These are phyloP conservation scores for Lepidonotus clava DNA, from an alignment of 2,888 invertebrate species.

Conservation along the genomic window DNA sequence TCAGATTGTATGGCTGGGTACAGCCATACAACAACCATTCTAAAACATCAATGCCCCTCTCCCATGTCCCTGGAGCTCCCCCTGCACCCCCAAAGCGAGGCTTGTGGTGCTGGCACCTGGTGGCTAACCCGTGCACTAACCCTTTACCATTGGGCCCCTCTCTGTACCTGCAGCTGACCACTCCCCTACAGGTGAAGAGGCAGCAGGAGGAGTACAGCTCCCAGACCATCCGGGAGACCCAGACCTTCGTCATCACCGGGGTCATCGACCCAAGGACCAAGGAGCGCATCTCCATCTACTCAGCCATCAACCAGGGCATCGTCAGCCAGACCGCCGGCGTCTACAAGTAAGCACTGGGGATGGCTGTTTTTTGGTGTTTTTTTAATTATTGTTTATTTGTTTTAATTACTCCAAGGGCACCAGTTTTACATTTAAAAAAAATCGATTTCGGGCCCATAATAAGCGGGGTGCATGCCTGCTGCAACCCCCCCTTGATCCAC, in stretches of 20 bases:
- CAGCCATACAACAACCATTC: no score
- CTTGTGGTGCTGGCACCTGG: conserved; percentile 26
- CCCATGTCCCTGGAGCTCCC: not conserved
- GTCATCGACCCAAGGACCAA: conserved; percentile 75
- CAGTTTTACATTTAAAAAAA: no score
- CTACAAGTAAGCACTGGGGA: conserved; percentile 62
- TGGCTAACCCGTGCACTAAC: conserved; percentile 27
- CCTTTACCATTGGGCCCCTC: not conserved
- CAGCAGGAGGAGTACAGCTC: conserved; percentile 59
- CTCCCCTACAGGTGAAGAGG: conserved; percentile 21
- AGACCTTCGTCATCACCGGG: conserved; percentile 73
- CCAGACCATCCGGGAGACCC: conserved; percentile 69
- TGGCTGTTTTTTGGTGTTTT: not conserved
- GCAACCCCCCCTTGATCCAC: no score
- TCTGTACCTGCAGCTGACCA: conserved; percentile 24
- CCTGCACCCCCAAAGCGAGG: conserved; percentile 32
- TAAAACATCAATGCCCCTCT: no score
- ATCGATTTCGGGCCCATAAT: no score
- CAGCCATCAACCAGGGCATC: conserved; percentile 75
- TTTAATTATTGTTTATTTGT: not conserved
- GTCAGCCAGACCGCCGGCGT: conserved; percentile 74
- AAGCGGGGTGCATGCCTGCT: no score
- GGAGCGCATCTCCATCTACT: conserved; percentile 73
- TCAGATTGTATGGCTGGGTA: no score
- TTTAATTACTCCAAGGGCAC: no score